Base-by-base conservation (phyloP, 2,797 vertebrate genomes). In the Pipistrellus pipistrellus region DNA sequence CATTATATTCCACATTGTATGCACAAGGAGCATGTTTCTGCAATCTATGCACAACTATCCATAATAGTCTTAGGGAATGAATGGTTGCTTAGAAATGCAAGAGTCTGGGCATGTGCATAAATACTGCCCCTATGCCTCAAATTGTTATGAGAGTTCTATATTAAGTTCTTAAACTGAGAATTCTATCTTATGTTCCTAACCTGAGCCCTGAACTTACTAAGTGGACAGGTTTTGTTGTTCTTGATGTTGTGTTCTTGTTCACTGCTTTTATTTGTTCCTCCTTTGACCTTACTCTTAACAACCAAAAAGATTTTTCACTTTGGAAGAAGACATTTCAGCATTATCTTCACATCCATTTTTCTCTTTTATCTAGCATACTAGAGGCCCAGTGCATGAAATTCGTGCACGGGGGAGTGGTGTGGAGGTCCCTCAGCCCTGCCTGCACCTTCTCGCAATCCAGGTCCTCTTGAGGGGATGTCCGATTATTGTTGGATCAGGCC, bases 231-330 rank as follows among this genome's bases (percentile, higher is more conserved):
- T 64, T 41, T 78, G 4, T 51, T 77, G 64, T 66, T 81, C 30
- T 17, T 10, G 3, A 51, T 35, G 10, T 32, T 62, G 25, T 53
- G 4, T 18, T 77, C 13, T 21, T 57, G 10, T 51, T 73, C 14
- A 53, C 66, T 59, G 8, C 55, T 35, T 41, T 57, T 30, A 35
- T 9, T 51, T 53, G 9, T 66, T 59, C 17, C 18, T 80, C 25
- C 9, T 87, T 75, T 95, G 51, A 59, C 6, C 38, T 93, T 73
- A 23, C 18, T 68, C 35, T 86, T 72, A 85, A 82, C 59, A 53
- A 71, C 18, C 20, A 30, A 72, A 7, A 46, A 41, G 5, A 69
- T 57, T 51, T 41, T 68, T n/a, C 23, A 15, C 32, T 35, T 87
- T 62, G 30, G 75, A 84, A 73, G 69, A 77, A 86, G 14, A 32